Evolutionary conservation across 2,113 vertebrate genomes (phyloP), one percentile per base, ranked within the genome.

Genomic region (Upupa epops): DNA sequence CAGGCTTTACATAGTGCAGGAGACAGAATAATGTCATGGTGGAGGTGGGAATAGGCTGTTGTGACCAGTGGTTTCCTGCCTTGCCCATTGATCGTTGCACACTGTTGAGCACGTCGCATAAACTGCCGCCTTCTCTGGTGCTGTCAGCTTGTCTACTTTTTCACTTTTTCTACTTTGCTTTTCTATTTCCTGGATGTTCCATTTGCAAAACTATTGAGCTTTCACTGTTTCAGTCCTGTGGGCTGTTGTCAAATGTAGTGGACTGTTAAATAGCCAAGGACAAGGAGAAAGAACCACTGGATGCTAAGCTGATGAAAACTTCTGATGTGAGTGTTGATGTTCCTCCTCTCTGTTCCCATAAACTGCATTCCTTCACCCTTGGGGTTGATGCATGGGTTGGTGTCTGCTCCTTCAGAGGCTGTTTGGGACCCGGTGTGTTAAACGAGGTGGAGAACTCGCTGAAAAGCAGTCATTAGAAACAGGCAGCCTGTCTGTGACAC

Each of bases 311-410:
- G 63, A 17, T 84, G 78, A 63, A 81, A 84, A 52, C 56, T 63
- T 46, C 32, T 58, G 68, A 40, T 0, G 0, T 12, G 31, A 45
- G 45, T 1, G 0, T 46, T 34, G 24, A 9, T 25, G 29, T 63
- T 66, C n/a, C 8, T 52, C 12, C 34, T 26, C 31, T 55, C 40
- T 46, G 52, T 59, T 36, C 69, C 77, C 42, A 48, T 29, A 45
- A 2, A 7, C 20, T 31, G 6, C 70, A 36, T 45, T 37, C 55
- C 58, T 48, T 48, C 5, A 0, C 42, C 45, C 69, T 1, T 0
- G 1, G 78, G 16, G 7, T 7, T 28, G 16, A 24, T 32, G 59
- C 0, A 0, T 24, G 73, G 65, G 40, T 31, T 70, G 31, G 7
- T 21, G 17, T 69, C 73, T 73, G 80, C 36, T 66, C 58, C 72